Conservation (phyloP, 2,888 invertebrate genomes). For the Hipparchia sbordonii region DNA sequence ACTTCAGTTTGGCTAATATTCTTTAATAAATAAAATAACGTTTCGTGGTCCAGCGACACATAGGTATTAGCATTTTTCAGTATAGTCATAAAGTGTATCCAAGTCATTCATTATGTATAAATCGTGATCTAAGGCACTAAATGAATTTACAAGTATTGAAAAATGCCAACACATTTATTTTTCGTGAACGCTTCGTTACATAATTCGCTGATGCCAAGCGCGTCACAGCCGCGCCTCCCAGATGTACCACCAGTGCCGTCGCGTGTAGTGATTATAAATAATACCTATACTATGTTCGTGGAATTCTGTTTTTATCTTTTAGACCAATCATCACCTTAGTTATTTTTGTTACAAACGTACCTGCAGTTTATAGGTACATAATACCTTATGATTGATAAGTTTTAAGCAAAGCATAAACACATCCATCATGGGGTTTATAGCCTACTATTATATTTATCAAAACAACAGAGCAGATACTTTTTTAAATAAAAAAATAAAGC, state of each 20-base stretch:
- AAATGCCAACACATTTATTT: background rate
- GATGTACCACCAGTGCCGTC: constrained; percentile 52
- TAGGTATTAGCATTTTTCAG: too few relatives aligned
- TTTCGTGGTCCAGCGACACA: too few relatives aligned
- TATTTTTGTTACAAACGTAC: constrained; percentile 27
- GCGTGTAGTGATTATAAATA: constrained; percentile 1
- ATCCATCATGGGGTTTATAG: background rate
- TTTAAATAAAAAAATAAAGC: background rate
- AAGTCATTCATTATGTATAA: too few relatives aligned
- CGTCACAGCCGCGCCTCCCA: constrained; percentile 75
- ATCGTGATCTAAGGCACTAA: background rate
- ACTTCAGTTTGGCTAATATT: too few relatives aligned
- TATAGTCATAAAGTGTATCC: too few relatives aligned
- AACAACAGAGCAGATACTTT: background rate
- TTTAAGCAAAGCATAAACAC: constrained; percentile 3
- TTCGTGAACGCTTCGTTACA: constrained; percentile 42
- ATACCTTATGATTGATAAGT: constrained; percentile 12
- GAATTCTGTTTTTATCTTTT: constrained; percentile 30
- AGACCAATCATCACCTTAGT: constrained; percentile 30
- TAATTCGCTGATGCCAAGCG: constrained; percentile 51
- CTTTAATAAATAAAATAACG: too few relatives aligned
- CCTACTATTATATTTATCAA: too few relatives aligned
- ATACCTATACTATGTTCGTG: constrained; percentile 29
- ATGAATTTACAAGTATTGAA: constrained; percentile 16
- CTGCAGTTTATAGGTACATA: background rate